phyloP scores from a whole-genome alignment of 37 sponge, comb jelly and placozoan species.

The Crambe crambe region DNA sequence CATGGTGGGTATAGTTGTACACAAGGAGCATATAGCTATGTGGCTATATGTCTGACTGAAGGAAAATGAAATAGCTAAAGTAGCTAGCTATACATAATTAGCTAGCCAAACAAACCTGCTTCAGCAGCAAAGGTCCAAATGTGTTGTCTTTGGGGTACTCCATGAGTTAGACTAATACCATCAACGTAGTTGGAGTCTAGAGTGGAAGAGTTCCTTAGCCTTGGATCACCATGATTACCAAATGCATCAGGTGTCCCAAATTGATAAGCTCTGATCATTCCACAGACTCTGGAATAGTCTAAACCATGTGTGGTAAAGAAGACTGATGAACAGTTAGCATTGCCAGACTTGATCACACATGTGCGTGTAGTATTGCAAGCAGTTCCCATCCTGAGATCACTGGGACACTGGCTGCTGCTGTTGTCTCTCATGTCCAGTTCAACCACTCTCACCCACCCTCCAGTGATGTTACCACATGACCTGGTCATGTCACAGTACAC shows the following conservation, averaged over 20 bases:
- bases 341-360: background rate
- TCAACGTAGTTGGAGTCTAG: constrained; percentile 27
- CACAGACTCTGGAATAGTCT: constrained; percentile 25
- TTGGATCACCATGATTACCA: background rate
- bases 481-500: constrained; percentile 32
- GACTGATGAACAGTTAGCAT: constrained; percentile 1
- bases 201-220: no score
- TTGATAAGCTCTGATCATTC: constrained; percentile 27
- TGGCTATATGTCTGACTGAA: background rate
- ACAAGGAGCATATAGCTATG: background rate
- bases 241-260: constrained; percentile 10
- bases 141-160: constrained; percentile 16
- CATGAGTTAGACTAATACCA: constrained; percentile 27
- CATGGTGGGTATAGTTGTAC: background rate
- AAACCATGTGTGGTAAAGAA: background rate
- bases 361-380: background rate
- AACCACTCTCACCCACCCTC: constrained; percentile 25
- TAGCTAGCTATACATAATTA: no score
- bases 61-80: no score
- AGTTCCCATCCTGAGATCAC: background rate
- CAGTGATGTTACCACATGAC: constrained; percentile 12
- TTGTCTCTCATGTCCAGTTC: constrained; percentile 25
- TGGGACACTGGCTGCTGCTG: constrained; percentile 6
- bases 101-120: no score
- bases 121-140: constrained; percentile 30